phyloP scores from a whole-genome alignment of 2,888 invertebrate genomes.

The Galerucella pusilla region DNA sequence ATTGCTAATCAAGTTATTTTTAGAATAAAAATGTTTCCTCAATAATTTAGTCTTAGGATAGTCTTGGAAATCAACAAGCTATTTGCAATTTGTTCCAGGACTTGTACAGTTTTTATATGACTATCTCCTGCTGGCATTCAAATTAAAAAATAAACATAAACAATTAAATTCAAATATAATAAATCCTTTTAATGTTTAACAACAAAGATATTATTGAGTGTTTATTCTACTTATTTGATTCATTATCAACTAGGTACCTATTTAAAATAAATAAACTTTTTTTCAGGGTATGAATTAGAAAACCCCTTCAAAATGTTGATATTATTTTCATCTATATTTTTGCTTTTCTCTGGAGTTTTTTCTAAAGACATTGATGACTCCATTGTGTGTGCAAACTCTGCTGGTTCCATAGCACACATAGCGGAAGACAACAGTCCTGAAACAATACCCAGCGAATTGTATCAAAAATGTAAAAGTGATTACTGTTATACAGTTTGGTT shows the following conservation, averaged over 20 bases:
- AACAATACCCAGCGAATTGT: conserved; percentile 56
- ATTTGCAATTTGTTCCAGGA: no score
- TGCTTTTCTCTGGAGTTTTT: conserved; percentile 19
- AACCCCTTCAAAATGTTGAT: background rate
- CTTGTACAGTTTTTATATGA: no score
- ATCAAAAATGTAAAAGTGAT: conserved; percentile 68
- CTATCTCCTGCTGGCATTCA: no score
- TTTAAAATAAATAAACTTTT: background rate
- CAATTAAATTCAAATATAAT: no score
- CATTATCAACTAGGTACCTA: no score
- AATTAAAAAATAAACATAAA: no score
- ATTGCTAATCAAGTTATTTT: background rate
- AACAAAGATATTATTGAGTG: no score
- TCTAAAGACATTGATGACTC: conserved; percentile 44
- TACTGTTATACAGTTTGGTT: conserved; percentile 80
- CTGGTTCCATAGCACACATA: conserved; percentile 55
- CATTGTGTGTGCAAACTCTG: conserved; percentile 56
- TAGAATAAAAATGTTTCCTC: background rate
- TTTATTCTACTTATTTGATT: no score
- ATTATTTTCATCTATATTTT: background rate
- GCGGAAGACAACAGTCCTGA: conserved; percentile 57
- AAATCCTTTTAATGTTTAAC: no score
- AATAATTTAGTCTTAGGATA: no score
- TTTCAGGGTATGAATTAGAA: conserved; percentile 13
- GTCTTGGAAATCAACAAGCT: no score